Percentiles rank a stretch among this genome's conserved stretches.
Conservation (phyloP, 2,797 vertebrate genomes). For the Danio tinwini region DNA sequence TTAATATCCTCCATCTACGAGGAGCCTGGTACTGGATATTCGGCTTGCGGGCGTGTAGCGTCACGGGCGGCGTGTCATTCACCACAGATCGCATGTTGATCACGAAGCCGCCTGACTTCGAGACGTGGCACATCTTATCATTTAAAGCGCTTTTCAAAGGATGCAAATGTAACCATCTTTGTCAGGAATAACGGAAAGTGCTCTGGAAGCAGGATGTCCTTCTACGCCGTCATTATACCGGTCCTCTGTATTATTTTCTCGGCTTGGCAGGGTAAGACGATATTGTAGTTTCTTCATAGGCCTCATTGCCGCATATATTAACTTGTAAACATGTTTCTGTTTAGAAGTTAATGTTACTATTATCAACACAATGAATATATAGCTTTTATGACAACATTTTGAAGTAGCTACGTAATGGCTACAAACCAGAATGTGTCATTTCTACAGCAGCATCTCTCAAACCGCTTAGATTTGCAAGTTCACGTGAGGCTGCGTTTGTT, state of each 20-base stretch:
- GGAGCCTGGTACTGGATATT: conserved; percentile 4
- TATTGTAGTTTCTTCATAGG: conserved; percentile 57
- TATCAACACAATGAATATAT: too few species aligned
- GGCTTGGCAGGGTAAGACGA: conserved; percentile 75
- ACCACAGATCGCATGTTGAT: conserved; percentile 59
- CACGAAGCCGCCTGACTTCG: conserved; percentile 35
- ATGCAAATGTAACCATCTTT: conserved; percentile 29
- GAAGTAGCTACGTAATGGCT: not conserved
- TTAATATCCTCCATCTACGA: not conserved
- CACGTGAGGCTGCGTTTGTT: conserved; percentile 10
- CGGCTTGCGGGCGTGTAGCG: conserved; percentile 47
- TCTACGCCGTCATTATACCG: conserved; percentile 66
- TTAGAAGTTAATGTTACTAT: not conserved
- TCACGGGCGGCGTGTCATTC: conserved; percentile 70
- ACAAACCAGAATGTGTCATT: not conserved
- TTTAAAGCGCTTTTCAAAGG: conserved; percentile 1
- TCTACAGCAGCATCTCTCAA: conserved; percentile 9
- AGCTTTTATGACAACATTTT: too few species aligned
- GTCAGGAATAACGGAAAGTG: conserved; percentile 13
- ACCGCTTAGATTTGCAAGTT: not conserved
- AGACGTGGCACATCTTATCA: not conserved
- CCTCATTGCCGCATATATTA: conserved; percentile 50
- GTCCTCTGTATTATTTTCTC: conserved; percentile 71
- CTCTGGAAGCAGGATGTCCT: conserved; percentile 67
- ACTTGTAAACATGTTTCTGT: not conserved